Base-by-base conservation (phyloP, 2,797 vertebrate genomes). In the Hemitrygon akajei region DNA sequence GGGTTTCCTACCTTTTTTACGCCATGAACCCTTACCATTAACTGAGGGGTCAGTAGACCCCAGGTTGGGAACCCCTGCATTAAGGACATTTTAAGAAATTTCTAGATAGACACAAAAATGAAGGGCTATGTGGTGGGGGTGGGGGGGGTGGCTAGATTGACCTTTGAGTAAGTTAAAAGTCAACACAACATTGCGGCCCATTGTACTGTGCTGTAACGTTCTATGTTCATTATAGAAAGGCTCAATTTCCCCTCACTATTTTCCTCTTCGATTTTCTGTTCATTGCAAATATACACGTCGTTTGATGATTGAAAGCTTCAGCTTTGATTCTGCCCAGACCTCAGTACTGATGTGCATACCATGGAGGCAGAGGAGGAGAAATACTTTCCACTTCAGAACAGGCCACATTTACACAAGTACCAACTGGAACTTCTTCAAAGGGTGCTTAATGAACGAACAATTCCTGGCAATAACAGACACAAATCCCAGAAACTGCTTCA, bases 341-440 rank as follows among this genome's bases (percentile, higher is more conserved):
- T 66, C 60, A 3, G 7, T 69, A 18, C 18, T 34, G 60, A 34
- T 47, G 47, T 47, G 47, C 47, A 47, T 47, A 47, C 47, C 47
- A 47, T 3, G 63, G 60, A 34, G 22, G 86, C 12, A 18, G 18
- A 69, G 6, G 34, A 6, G 34, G 18, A 47, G 25, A 86, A 60
- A 27, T 34, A 22, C 47, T 18, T 34, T 63, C 56, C 27, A n/a
- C 86, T 89, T 89, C 86, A 66, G 60, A 66, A 66, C 27, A 66
- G 60, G 60, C n/a, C 86, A 37, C 18, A 89, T 66, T 87, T 66
- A 18, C 30, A 69, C 30, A 66, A 66, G 60, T 66, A 66, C 66
- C 7, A 89, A 66, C 86, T 37, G 60, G 60, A 89, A 66, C 58
- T 66, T 89, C 86, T 89, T 89, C 60, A 89, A 89, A 34, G 86